Percentiles rank a stretch among this genome's conserved stretches.
Evolutionary conservation across 2,113 vertebrate genomes (phyloP).

Genomic region (Genyomyrus donnyi): DNA sequence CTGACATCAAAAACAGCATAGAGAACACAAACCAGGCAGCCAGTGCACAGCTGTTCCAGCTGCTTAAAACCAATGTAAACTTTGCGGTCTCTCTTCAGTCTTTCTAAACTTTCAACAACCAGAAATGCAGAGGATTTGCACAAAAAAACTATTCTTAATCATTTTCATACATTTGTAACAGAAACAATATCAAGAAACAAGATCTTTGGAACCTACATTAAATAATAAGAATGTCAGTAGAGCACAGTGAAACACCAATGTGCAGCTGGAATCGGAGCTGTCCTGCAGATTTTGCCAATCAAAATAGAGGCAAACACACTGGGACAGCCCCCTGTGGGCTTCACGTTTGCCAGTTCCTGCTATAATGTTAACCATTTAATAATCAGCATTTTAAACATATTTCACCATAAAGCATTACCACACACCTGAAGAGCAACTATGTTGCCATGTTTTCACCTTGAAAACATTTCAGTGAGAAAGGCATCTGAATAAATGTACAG

Average conservation of each 20-base stretch:
- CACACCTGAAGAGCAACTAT: not conserved
- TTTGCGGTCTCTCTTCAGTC: not conserved
- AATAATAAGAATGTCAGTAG: not conserved
- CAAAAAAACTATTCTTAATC: not conserved
- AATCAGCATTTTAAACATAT: not conserved
- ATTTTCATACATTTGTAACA: not conserved
- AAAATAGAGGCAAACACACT: not conserved
- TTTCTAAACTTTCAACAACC: not conserved
- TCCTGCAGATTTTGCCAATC: not conserved
- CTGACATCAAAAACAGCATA: not conserved
- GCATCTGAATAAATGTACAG: not conserved
- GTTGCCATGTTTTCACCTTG: not conserved
- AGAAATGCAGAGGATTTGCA: not conserved
- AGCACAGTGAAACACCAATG: not conserved
- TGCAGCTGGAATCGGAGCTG: not conserved
- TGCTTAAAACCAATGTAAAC: not conserved
- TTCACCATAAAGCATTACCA: not conserved
- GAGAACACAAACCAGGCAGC: not conserved
- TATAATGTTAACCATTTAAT: not conserved
- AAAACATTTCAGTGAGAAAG: not conserved
- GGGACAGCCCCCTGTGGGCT: not conserved
- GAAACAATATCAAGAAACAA: not conserved
- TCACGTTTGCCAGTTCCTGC: not conserved
- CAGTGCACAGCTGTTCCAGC: not conserved
- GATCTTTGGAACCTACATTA: not conserved